Evolutionary conservation across 2,888 invertebrate species (phyloP).

Genomic region (Brachyopa scutellaris): DNA sequence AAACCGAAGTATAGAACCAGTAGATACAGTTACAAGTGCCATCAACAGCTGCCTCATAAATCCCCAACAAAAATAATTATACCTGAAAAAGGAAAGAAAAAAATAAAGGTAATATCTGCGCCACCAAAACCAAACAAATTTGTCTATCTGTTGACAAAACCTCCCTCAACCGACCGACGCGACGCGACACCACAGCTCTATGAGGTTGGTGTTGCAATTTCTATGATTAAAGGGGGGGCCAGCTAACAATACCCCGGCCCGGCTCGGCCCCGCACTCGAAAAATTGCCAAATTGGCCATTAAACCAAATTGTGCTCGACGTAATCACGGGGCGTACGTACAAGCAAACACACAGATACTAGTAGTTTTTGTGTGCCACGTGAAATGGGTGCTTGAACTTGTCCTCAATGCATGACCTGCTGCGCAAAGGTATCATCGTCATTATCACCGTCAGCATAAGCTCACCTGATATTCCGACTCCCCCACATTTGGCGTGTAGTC

Average conservation of each 20-base stretch:
- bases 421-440: conserved; percentile 32
- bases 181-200: no score
- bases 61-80: conserved; percentile 28
- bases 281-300: conserved; percentile 67
- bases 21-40: conserved; percentile 6
- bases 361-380: neutral
- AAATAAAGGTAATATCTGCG: neutral
- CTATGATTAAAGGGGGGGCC: conserved; percentile 45
- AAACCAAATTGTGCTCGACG: conserved; percentile 64
- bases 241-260: conserved; percentile 35
- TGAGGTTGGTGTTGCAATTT: conserved; percentile 36
- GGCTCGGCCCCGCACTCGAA: conserved; percentile 24
- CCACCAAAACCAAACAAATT: conserved; percentile 25
- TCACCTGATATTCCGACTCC: conserved; percentile 15
- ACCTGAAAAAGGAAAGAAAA: conserved; percentile 23
- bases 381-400: conserved; percentile 58
- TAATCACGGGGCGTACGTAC: conserved; percentile 16
- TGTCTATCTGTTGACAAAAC: conserved; percentile 29
- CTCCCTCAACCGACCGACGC: neutral
- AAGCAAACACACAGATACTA: conserved; percentile 16
- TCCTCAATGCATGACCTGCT: conserved; percentile 43
- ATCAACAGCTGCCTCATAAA: neutral
- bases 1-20: conserved; percentile 33
- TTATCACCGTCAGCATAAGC: neutral
- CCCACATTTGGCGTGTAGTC: conserved; percentile 18